Evolutionary conservation across 2,888 invertebrate species (phyloP).

Genomic region (Temnothorax rugatulus): DNA sequence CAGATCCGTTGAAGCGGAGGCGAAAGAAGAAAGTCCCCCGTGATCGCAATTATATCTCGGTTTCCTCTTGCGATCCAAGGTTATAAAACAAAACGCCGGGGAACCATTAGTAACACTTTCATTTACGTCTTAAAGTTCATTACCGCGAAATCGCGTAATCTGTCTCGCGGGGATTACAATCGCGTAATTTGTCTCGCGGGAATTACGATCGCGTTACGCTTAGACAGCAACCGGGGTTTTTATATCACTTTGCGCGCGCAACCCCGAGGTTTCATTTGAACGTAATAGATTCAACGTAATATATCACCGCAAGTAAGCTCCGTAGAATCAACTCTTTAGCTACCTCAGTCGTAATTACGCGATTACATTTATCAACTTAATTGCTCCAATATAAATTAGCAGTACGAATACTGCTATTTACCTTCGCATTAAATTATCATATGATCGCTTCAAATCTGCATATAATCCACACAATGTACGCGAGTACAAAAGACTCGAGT

Average conservation of each 20-base stretch:
- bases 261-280: not conserved
- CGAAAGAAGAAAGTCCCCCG: slow-evolving; percentile 36
- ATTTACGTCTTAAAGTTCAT: slow-evolving; percentile 8
- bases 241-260: not conserved
- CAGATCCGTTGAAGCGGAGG: not conserved
- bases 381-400: not conserved
- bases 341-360: not conserved
- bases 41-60: slow-evolving; percentile 25
- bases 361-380: not conserved
- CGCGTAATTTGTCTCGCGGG: slow-evolving; percentile 22
- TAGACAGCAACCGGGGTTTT: slow-evolving; percentile 1
- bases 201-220: slow-evolving; percentile 35
- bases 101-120: slow-evolving; percentile 36
- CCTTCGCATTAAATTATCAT: slow-evolving; percentile 7
- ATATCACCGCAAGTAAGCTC: not conserved
- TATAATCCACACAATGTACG: not conserved
- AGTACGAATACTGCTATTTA: not conserved
- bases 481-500: not conserved
- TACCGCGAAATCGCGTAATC: slow-evolving; percentile 29
- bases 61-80: slow-evolving; percentile 27
- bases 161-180: slow-evolving; percentile 16
- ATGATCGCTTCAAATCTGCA: not conserved
- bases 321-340: slow-evolving; percentile 7
- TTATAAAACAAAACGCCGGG: slow-evolving; percentile 30
- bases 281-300: not conserved